Base-by-base conservation (phyloP, 2,797 vertebrate genomes). In the Sciurus carolinensis region DNA sequence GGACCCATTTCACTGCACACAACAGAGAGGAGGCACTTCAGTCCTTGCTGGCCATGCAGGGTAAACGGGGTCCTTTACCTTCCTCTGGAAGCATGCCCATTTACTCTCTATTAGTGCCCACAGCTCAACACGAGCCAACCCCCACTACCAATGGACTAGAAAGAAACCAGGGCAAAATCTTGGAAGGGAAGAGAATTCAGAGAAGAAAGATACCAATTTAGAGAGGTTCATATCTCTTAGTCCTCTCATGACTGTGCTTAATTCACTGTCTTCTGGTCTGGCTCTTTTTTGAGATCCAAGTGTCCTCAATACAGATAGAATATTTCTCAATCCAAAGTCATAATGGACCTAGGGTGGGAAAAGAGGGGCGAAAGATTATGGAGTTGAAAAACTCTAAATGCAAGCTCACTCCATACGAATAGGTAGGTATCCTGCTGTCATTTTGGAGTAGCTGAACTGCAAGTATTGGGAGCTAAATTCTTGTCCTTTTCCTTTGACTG, bases 181-280 rank as follows among this genome's bases (percentile, higher is more conserved):
- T 72, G 47, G 50, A 62, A 90, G n/a, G 85, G 28, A 77, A 62
- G 39, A 52, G 17, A 91, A 47, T n/a, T 79, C 15, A 76, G 66
- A 76, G 84, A 64, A 42, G 59, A 93, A 91, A 95, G 3, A 79
- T 96, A 99, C 99, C 98, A 99, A 50, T 94, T 99, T 99, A 71
- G 99, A 99, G 93, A 99, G 98, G 97, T 99, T 99, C 98, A 99
- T 99, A 88, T 99, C 99, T 96, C 99, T 98, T 26, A 99, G 92
- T 1, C 98, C 99, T 97, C 98, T 98, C 99, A 99, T 99, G 92
- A 99, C 98, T 20, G 98, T 98, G 95, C 98, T 99, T 83, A 98
- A n/a, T 97, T 99, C 98, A 0, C 98, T 97, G 26, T 99, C 99
- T 93, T 98, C 96, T 14, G 98, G 98, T 85, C 98, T 98, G 79